Percentiles rank a stretch among this genome's conserved stretches.
phyloP scores from a whole-genome alignment of 2,797 vertebrate genomes.

The Martes flavigula region DNA sequence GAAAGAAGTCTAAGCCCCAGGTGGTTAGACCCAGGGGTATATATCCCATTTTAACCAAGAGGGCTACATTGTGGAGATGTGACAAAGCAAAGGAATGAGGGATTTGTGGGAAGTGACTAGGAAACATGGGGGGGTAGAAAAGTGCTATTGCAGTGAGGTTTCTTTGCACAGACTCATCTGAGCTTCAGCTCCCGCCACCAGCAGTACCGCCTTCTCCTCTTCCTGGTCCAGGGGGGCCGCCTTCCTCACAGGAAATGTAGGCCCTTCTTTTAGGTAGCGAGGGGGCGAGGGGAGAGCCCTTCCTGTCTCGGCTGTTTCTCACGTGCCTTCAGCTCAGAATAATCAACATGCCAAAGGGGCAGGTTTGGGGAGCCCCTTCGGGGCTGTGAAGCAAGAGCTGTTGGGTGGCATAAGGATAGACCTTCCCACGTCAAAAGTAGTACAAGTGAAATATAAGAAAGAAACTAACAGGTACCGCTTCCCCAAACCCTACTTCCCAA shows the following conservation, averaged over 20 bases:
- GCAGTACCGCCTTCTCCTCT: not conserved
- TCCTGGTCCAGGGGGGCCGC: not conserved
- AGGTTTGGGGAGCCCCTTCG: not conserved
- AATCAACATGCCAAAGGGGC: no score
- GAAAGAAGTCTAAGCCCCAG: not conserved
- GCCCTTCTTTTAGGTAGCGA: not conserved
- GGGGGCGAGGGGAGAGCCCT: not conserved
- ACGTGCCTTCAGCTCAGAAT: not conserved
- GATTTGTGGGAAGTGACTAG: not conserved
- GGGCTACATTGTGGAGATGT: not conserved
- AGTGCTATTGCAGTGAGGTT: not conserved
- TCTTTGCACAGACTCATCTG: not conserved
- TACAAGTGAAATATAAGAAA: not conserved
- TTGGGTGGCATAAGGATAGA: accelerated
- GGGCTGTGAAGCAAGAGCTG: not conserved
- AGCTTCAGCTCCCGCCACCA: not conserved
- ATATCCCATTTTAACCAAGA: not conserved
- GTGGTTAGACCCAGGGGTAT: not conserved
- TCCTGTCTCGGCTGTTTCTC: not conserved
- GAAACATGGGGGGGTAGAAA: not conserved
- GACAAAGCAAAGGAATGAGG: not conserved
- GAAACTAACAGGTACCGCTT: not conserved
- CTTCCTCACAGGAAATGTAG: not conserved
- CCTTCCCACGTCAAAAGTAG: not conserved
- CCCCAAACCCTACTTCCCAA: not conserved